These are phyloP conservation scores for Stomatorhinus walkeri DNA, from an alignment of 2,797 vertebrate genomes.

Conservation along the genomic window DNA sequence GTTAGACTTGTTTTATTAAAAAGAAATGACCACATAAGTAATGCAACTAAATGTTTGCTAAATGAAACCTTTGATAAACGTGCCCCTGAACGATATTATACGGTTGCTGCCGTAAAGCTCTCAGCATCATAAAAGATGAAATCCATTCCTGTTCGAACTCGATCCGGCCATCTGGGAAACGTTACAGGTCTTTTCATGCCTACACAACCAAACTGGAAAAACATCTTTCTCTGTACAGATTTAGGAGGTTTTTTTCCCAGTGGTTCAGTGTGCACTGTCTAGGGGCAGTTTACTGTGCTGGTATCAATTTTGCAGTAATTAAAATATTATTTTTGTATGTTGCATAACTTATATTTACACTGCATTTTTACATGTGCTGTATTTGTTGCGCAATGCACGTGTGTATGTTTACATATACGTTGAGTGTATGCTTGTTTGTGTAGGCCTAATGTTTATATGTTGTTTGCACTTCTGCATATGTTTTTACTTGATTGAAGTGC, in stretches of 20 bases:
- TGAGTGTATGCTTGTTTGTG: background rate
- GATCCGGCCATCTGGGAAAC: background rate
- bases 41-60: background rate
- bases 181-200: background rate
- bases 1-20: background rate
- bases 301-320: background rate
- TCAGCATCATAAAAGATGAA: background rate
- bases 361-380: background rate
- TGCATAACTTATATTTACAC: background rate
- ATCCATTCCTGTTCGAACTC: background rate
- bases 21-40: background rate
- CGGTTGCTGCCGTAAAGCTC: background rate
- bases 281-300: background rate
- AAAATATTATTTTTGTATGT: background rate
- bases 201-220: background rate
- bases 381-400: background rate
- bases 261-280: background rate
- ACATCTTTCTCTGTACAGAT: background rate
- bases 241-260: background rate
- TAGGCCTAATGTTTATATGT: background rate
- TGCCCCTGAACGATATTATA: background rate
- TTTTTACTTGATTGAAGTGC: background rate
- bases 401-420: background rate
- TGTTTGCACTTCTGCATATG: background rate
- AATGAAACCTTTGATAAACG: background rate